Conservation (phyloP, 2,888 invertebrate species). For the Pristionchus exspectatus region DNA sequence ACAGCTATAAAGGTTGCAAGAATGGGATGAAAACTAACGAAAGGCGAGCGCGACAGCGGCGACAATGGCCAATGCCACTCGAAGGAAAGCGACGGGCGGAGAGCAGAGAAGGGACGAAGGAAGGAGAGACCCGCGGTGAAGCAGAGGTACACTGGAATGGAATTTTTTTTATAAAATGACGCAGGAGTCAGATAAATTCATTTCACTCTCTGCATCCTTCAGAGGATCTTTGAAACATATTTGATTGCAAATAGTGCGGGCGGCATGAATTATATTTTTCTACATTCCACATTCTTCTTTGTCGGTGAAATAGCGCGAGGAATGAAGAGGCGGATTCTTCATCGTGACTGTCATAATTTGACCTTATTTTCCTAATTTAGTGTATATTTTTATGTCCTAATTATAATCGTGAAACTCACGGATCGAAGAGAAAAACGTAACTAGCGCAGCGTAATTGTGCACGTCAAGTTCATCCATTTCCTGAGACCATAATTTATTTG, state of each 20-base stretch:
- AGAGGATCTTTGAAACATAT: no score
- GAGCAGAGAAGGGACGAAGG: constrained; percentile 49
- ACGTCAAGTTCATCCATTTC: constrained; percentile 41
- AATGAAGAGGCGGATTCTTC: no score
- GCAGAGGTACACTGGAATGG: constrained; percentile 32
- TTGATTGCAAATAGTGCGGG: no score
- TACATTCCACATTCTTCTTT: no score
- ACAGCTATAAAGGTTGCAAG: no score
- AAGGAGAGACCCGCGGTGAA: constrained; percentile 42
- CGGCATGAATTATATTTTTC: no score
- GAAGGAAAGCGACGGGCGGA: constrained; percentile 36
- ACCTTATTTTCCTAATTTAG: no score
- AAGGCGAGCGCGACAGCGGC: neutral
- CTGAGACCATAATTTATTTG: neutral
- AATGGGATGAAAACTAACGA: neutral
- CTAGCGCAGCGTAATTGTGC: neutral
- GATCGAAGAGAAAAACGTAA: constrained; percentile 27
- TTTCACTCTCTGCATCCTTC: no score
- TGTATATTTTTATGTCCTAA: no score
- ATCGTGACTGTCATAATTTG: no score
- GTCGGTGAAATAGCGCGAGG: no score
- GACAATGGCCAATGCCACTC: neutral
- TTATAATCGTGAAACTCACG: neutral
- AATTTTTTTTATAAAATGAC: neutral
- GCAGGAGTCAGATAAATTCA: no score